Evolutionary conservation across 2,113 vertebrate species (phyloP).

Genomic region (Pelecanus crispus): DNA sequence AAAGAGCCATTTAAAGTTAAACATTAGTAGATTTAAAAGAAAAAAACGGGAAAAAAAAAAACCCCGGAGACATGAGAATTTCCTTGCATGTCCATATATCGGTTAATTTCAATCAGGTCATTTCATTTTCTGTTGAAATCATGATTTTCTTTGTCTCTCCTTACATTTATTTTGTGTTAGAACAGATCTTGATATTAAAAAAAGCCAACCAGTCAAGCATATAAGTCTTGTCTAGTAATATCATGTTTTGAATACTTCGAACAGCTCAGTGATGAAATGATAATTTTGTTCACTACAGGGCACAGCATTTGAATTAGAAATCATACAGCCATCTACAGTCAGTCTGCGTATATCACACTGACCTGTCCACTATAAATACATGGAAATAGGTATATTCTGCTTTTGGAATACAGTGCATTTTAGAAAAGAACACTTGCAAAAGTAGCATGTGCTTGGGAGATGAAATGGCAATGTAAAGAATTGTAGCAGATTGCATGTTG

Average conservation of each 20-base stretch:
- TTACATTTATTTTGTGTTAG: not conserved
- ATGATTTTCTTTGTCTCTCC: not conserved
- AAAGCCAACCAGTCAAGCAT: not conserved
- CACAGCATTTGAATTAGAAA: not conserved
- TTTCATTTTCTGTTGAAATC: not conserved
- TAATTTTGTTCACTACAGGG: not conserved
- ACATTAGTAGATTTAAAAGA: not conserved
- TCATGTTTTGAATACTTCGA: not conserved
- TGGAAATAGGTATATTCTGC: not conserved
- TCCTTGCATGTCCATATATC: not conserved
- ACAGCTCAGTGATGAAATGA: not conserved
- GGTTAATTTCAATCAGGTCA: not conserved
- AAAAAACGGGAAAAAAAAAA: not conserved
- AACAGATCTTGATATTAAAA: not conserved
- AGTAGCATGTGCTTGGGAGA: not conserved
- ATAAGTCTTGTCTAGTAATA: not conserved
- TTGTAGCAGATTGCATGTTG: not conserved
- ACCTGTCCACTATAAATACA: not conserved
- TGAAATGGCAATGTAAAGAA: not conserved
- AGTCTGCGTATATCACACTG: not conserved
- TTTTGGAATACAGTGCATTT: not conserved
- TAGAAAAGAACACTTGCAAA: not conserved
- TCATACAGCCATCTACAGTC: conserved; percentile 41
- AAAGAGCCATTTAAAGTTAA: conserved; percentile 34
- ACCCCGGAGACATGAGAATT: not conserved